Conservation (phyloP, 1,140 invertebrate genomes). For the Helicoverpa zea region DNA sequence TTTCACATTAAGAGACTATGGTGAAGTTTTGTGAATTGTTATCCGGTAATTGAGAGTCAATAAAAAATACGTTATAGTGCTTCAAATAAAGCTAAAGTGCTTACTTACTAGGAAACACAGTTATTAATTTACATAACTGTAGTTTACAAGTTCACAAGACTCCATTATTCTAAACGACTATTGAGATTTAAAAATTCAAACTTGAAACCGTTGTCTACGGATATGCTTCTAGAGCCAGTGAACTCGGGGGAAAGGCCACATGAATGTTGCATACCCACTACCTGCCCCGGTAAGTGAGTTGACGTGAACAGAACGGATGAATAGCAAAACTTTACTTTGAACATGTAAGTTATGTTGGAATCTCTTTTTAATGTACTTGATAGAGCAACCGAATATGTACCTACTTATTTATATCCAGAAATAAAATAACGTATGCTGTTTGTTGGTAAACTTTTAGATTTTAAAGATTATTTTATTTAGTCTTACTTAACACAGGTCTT, state of each 20-base stretch:
- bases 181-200: neutral
- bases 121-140: neutral
- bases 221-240: neutral
- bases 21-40: too few relatives aligned
- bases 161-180: neutral
- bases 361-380: neutral
- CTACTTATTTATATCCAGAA: too few relatives aligned
- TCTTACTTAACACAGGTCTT: too few relatives aligned
- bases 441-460: too few relatives aligned
- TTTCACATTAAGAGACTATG: too few relatives aligned
- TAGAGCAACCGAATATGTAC: neutral
- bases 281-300: neutral
- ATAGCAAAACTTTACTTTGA: neutral
- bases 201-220: neutral
- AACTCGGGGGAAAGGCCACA: neutral
- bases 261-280: neutral
- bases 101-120: neutral
- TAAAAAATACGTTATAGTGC: too few relatives aligned
- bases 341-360: neutral
- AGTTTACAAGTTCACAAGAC: neutral
- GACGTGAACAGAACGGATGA: neutral
- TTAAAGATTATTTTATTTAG: too few relatives aligned
- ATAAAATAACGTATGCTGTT: too few relatives aligned
- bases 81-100: too few relatives aligned
- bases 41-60: too few relatives aligned